A percentile compares a stretch with the other conserved stretches of the same genome.
phyloP scores from a whole-genome alignment of 2,888 invertebrate species.

The Herminia tarsipennalis region DNA sequence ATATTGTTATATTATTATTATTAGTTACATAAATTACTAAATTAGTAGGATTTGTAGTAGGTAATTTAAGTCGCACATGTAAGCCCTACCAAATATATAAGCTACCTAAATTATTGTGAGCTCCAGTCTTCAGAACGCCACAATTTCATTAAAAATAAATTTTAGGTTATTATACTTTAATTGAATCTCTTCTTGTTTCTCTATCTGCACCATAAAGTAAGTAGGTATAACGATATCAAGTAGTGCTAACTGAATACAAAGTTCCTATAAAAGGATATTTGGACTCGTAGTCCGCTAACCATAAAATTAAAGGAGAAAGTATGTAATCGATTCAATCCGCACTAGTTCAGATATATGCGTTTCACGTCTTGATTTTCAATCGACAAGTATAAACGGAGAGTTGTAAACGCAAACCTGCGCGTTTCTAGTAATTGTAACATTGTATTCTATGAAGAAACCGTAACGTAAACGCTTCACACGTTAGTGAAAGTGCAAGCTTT shows the following conservation, averaged over 20 bases:
- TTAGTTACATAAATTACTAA: too few species aligned
- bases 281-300: conserved; percentile 11
- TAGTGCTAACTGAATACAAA: conserved; percentile 1
- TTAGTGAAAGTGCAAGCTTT: conserved; percentile 76
- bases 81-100: too few species aligned
- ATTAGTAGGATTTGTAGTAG: too few species aligned
- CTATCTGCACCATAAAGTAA: too few species aligned
- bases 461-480: conserved; percentile 57
- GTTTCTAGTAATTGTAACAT: conserved; percentile 49
- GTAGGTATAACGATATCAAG: background rate
- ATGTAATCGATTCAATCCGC: conserved; percentile 38
- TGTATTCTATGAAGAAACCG: conserved; percentile 48
- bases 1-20: too few species aligned
- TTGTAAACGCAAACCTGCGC: conserved; percentile 40
- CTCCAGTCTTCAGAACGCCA: too few species aligned
- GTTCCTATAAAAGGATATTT: conserved; percentile 20
- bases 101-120: too few species aligned
- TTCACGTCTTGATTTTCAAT: conserved; percentile 42
- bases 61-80: too few species aligned
- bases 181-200: too few species aligned
- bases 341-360: conserved; percentile 32
- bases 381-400: conserved; percentile 34
- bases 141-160: too few species aligned
- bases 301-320: conserved; percentile 39
- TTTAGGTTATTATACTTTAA: too few species aligned